A percentile compares a stretch with the other conserved stretches of the same genome.
phyloP scores from a whole-genome alignment of 1,140 invertebrate genomes.

The Idris sp. region DNA sequence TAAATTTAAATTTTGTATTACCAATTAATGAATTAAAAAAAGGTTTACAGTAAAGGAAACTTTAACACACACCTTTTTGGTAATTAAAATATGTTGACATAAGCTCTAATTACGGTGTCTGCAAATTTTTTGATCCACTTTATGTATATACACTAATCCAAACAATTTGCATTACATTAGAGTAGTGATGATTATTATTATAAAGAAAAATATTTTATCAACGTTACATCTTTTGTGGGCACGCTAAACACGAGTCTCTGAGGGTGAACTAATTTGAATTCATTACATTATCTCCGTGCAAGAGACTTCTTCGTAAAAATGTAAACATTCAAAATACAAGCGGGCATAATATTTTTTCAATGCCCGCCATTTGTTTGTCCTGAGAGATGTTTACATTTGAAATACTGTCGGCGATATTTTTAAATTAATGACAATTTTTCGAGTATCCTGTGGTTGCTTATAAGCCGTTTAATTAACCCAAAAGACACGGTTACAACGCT shows the following conservation, averaged over 20 bases:
- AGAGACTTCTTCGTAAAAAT: constrained; percentile 58
- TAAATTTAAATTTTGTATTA: too few relatives aligned
- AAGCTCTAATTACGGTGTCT: constrained; percentile 39
- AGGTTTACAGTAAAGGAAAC: constrained; percentile 30
- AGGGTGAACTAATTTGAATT: constrained; percentile 63
- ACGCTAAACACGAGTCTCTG: constrained; percentile 41
- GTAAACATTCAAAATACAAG: constrained; percentile 60
- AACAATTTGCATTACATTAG: constrained; percentile 58
- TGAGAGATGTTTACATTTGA: constrained; percentile 41
- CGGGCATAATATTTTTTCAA: constrained; percentile 56
- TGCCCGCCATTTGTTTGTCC: constrained; percentile 51
- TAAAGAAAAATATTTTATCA: constrained; percentile 56
- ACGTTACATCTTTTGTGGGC: constrained; percentile 47
- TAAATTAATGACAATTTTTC: constrained; percentile 45
- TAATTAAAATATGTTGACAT: constrained; percentile 49
- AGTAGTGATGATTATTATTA: constrained; percentile 29
- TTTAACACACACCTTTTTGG: constrained; percentile 24
- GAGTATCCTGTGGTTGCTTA: too few relatives aligned
- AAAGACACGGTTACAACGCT: constrained; percentile 4
- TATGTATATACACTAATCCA: constrained; percentile 58
- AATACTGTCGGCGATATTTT: constrained; percentile 44
- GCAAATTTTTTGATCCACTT: constrained; percentile 43
- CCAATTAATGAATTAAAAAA: too few relatives aligned
- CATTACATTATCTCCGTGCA: constrained; percentile 60
- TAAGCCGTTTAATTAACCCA: neutral